A percentile compares a stretch with the other conserved stretches of the same genome.
These are phyloP conservation scores for Drosophila melanogaster DNA, from an alignment of 1,140 invertebrate genomes.

Conservation along the genomic window Release_6_plus_ISO1_MT NT_033777.3:19223001-19223500, in stretches of 20 bases:
- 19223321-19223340: neutral
- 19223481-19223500: conserved; percentile 6
- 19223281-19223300: neutral
- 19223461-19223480: conserved; percentile 14
- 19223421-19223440: conserved; percentile 15
- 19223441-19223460: conserved; percentile 16
- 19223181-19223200: no score
- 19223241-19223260: neutral
- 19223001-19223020: conserved; percentile 7
- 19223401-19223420: conserved; percentile 37
- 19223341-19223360: neutral
- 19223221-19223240: neutral
- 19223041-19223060: neutral
- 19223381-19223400: conserved; percentile 22
- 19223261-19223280: neutral
- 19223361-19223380: neutral
- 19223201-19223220: neutral
- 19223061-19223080: no score
- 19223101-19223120: no score
- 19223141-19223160: no score
- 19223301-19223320: neutral
- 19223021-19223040: neutral
- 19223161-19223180: no score
- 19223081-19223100: no score
- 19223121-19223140: no score